Evolutionary conservation across 2,797 vertebrate species (phyloP).

Genomic region (Limnodromus scolopaceus): DNA sequence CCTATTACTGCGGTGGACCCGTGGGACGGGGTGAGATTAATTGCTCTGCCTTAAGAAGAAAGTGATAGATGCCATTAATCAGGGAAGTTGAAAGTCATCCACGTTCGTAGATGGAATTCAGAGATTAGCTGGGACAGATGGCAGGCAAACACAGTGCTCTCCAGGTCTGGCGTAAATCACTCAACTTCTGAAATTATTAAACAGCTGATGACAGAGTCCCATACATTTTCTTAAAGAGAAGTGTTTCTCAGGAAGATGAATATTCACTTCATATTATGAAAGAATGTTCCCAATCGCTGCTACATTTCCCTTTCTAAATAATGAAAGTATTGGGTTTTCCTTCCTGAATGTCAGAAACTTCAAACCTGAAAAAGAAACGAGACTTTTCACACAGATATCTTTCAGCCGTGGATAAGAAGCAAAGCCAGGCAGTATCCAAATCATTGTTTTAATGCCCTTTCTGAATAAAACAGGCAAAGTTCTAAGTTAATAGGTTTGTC

Average conservation of each 20-base stretch:
- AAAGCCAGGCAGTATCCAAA: not conserved
- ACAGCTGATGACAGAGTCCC: not conserved
- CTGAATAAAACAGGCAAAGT: not conserved
- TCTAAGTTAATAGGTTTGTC: not conserved
- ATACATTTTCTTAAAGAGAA: not conserved
- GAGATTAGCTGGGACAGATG: slow-evolving; percentile 41
- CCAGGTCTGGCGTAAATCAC: slow-evolving; percentile 3
- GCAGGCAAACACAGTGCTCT: not conserved
- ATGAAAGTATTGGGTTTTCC: not conserved
- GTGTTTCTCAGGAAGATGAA: not conserved
- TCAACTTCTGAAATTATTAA: not conserved
- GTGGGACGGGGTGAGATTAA: slow-evolving; percentile 22
- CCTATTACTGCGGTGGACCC: not conserved
- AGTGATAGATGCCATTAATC: slow-evolving; percentile 49
- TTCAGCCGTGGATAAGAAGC: not conserved
- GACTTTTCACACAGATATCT: not conserved
- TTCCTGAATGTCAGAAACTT: not conserved
- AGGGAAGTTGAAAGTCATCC: not conserved
- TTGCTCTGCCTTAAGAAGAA: slow-evolving; percentile 24
- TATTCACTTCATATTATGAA: not conserved
- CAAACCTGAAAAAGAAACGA: not conserved
- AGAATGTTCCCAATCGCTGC: not conserved
- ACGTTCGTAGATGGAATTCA: not conserved
- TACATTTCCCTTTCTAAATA: not conserved
- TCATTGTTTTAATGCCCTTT: not conserved